These are phyloP conservation scores for Cheilosia scutellata DNA, from an alignment of 2,888 invertebrate species.

Conservation along the genomic window DNA sequence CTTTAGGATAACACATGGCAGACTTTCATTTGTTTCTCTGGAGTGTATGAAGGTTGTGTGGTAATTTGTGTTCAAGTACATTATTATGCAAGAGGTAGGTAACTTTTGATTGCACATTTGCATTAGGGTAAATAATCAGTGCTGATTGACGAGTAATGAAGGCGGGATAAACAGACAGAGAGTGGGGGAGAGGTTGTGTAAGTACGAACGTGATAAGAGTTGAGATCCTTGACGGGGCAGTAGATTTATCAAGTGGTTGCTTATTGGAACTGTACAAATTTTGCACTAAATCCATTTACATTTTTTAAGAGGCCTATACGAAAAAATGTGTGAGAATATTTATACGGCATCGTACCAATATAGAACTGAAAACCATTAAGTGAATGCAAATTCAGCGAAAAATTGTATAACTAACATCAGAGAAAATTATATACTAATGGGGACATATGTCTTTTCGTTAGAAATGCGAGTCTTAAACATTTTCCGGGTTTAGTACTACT, in stretches of 20 bases:
- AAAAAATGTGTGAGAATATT: too few species aligned
- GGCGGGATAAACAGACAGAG: background rate
- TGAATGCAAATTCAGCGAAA: too few species aligned
- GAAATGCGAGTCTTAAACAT: too few species aligned
- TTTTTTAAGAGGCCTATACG: too few species aligned
- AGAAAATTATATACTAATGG: too few species aligned
- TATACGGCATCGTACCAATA: too few species aligned
- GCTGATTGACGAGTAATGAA: slow-evolving; percentile 4
- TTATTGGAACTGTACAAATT: background rate
- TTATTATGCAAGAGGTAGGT: slow-evolving; percentile 9
- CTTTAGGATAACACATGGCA: background rate
- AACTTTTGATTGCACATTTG: slow-evolving; percentile 9
- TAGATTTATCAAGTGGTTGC: slow-evolving; percentile 2
- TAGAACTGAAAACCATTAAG: too few species aligned
- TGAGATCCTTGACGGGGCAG: slow-evolving; percentile 23
- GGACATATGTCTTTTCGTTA: too few species aligned
- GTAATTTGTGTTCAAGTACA: slow-evolving; percentile 12
- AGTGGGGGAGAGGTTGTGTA: background rate
- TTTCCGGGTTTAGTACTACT: background rate
- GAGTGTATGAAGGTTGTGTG: slow-evolving; percentile 12
- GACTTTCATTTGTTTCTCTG: slow-evolving; percentile 28
- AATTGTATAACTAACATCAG: too few species aligned
- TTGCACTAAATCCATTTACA: background rate
- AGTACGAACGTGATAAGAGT: slow-evolving; percentile 32
- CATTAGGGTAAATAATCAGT: slow-evolving; percentile 13